Percentiles rank a stretch among this genome's conserved stretches.
Evolutionary conservation across 53 echinoderm and acorn worm species (phyloP).

Genomic region (Hippasteria phrygiana): DNA sequence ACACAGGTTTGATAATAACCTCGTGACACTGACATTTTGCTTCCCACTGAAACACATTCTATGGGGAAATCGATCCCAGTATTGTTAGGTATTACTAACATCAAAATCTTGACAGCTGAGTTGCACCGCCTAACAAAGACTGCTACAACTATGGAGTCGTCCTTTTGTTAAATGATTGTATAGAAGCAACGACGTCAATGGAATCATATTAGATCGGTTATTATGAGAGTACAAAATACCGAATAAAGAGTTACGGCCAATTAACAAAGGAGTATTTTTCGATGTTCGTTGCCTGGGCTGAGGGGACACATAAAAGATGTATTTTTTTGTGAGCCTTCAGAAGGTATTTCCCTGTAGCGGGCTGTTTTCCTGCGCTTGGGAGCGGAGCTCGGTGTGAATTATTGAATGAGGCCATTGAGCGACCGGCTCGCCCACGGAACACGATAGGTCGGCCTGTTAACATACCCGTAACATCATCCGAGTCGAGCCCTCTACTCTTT

Average conservation of each 20-base stretch:
- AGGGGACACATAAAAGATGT: not conserved
- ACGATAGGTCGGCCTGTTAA: slow-evolving; percentile 16
- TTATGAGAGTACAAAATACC: not conserved
- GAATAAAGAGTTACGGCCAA: not conserved
- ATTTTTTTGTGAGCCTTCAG: not conserved
- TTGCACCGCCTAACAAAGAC: too few species aligned
- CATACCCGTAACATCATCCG: slow-evolving; percentile 24
- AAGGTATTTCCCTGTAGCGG: not conserved
- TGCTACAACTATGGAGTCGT: not conserved
- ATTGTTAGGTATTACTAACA: too few species aligned
- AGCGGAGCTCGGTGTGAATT: not conserved
- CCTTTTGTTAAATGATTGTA: not conserved
- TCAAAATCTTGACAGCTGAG: too few species aligned
- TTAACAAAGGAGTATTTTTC: not conserved
- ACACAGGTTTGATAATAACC: too few species aligned
- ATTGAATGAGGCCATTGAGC: slow-evolving; percentile 12
- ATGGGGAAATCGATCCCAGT: too few species aligned
- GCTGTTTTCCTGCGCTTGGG: not conserved
- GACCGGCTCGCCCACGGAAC: not conserved
- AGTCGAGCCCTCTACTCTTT: not conserved
- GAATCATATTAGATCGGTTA: not conserved
- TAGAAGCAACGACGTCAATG: not conserved
- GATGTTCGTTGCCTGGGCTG: too few species aligned
- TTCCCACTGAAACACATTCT: too few species aligned
- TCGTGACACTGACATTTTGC: too few species aligned